These are phyloP conservation scores for Metopolophium dirhodum DNA, from an alignment of 1,140 invertebrate genomes.

Conservation along the genomic window DNA sequence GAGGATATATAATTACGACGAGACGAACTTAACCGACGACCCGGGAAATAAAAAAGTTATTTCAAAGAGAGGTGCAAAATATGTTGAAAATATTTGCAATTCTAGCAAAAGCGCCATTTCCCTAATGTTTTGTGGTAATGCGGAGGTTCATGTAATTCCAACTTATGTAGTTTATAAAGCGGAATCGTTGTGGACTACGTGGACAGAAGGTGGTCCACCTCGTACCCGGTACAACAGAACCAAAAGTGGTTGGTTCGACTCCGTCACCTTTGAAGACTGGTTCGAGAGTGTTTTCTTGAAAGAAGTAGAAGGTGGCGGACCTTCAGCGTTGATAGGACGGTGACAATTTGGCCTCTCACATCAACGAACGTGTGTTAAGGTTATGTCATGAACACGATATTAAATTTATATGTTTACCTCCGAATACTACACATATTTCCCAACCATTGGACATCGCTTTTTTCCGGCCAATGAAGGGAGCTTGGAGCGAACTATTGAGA, in stretches of 20 bases:
- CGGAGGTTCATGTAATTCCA: slow-evolving; percentile 59
- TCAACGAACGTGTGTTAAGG: slow-evolving; percentile 61
- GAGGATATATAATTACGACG: slow-evolving; percentile 60
- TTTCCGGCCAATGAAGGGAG: slow-evolving; percentile 62
- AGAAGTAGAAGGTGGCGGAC: slow-evolving; percentile 55
- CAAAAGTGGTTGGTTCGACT: slow-evolving; percentile 62
- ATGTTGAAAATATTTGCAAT: slow-evolving; percentile 60
- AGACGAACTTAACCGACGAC: slow-evolving; percentile 60
- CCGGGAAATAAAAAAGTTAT: slow-evolving; percentile 49
- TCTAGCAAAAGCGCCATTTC: slow-evolving; percentile 59
- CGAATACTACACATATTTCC: slow-evolving; percentile 63
- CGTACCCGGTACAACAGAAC: slow-evolving; percentile 62
- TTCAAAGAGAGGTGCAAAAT: slow-evolving; percentile 57
- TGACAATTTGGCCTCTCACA: slow-evolving; percentile 63
- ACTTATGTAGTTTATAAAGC: slow-evolving; percentile 61
- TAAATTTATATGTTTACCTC: slow-evolving; percentile 62
- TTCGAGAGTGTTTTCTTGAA: slow-evolving; percentile 60
- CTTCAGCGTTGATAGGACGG: slow-evolving; percentile 61
- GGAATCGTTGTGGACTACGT: slow-evolving; percentile 62
- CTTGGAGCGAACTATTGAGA: slow-evolving; percentile 62
- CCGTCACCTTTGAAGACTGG: slow-evolving; percentile 63
- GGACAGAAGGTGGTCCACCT: slow-evolving; percentile 61
- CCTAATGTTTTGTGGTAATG: slow-evolving; percentile 61
- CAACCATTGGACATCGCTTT: slow-evolving; percentile 64
- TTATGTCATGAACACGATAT: slow-evolving; percentile 62